These are phyloP conservation scores for Apodemia hepburni DNA, from an alignment of 2,888 invertebrate species.

Conservation along the genomic window DNA sequence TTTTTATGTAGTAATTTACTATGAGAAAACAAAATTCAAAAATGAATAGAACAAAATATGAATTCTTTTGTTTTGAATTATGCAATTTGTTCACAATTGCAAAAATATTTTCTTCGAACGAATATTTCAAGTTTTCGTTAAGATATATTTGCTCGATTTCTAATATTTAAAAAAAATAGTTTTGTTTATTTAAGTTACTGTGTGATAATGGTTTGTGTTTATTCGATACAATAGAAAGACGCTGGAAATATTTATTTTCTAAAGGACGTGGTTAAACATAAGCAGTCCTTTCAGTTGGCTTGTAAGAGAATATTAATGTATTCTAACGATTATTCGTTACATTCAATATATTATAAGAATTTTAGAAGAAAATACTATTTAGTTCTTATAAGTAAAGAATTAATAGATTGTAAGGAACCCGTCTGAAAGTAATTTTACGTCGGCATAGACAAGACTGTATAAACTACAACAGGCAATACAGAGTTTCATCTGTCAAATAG, in stretches of 20 bases:
- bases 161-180: neutral
- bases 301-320: slow-evolving; percentile 50
- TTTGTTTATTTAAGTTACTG: slow-evolving; percentile 3
- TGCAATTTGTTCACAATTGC: neutral
- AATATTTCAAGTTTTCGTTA: neutral
- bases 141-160: neutral
- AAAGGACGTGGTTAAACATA: slow-evolving; percentile 42
- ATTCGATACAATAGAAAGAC: slow-evolving; percentile 39
- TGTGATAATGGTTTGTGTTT: slow-evolving; percentile 22
- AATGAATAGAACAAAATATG: neutral
- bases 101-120: neutral
- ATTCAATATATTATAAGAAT: slow-evolving; percentile 55
- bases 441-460: slow-evolving; percentile 45
- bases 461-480: slow-evolving; percentile 40
- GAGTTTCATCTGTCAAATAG: slow-evolving; percentile 51
- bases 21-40: neutral
- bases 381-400: slow-evolving; percentile 41
- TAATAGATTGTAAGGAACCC: slow-evolving; percentile 50
- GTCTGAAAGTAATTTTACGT: slow-evolving; percentile 41
- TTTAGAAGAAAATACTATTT: slow-evolving; percentile 58
- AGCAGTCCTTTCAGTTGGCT: slow-evolving; percentile 42
- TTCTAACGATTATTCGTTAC: slow-evolving; percentile 49
- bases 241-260: slow-evolving; percentile 36
- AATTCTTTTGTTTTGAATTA: neutral
- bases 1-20: no score